Evolutionary conservation across 2,888 invertebrate species (phyloP).

Genomic region (Drosophila ochracea): DNA sequence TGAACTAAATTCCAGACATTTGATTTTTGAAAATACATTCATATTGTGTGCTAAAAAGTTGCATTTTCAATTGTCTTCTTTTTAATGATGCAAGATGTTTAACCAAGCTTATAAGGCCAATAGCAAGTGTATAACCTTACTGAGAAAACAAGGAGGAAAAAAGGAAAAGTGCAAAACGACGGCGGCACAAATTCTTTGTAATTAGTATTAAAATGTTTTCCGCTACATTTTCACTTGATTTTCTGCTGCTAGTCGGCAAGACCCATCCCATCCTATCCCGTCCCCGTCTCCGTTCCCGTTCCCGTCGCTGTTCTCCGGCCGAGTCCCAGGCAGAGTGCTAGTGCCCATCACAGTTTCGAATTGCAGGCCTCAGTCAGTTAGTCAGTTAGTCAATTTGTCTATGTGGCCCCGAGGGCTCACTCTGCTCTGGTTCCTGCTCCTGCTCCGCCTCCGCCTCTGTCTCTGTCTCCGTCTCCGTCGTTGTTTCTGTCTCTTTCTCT

Average conservation of each 20-base stretch:
- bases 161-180: conserved; percentile 67
- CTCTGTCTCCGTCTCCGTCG: not conserved
- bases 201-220: conserved; percentile 81
- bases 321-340: conserved; percentile 3
- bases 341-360: conserved; percentile 23
- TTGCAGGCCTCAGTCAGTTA: conserved; percentile 55
- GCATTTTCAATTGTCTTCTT: not conserved
- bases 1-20: not conserved
- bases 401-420: conserved; percentile 68
- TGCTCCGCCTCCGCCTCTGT: conserved; percentile 16
- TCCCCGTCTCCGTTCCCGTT: not conserved
- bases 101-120: conserved; percentile 7
- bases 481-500: conserved; percentile 6
- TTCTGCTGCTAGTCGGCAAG: conserved; percentile 49
- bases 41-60: not conserved
- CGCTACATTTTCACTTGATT: conserved; percentile 81
- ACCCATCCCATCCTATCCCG: conserved; percentile 1
- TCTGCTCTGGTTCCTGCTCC: conserved; percentile 21
- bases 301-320: not conserved
- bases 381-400: conserved; percentile 78
- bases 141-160: conserved; percentile 13
- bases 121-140: conserved; percentile 24
- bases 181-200: conserved; percentile 81
- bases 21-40: not conserved
- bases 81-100: conserved; percentile 2